These are phyloP conservation scores for Meles meles DNA, from an alignment of 2,113 vertebrate genomes.

Conservation along the genomic window DNA sequence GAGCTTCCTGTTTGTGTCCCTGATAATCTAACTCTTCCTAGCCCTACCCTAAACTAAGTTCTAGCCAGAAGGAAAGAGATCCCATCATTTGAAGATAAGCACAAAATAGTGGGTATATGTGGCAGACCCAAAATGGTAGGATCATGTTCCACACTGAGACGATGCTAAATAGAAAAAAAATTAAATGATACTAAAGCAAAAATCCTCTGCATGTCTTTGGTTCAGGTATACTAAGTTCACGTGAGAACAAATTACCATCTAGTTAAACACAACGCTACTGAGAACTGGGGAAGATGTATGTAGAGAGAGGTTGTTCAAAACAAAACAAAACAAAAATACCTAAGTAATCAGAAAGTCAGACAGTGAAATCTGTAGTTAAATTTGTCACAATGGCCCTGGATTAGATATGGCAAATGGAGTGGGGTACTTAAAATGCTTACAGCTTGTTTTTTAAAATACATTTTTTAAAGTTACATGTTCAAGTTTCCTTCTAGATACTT, in stretches of 20 bases:
- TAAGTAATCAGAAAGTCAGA: background rate
- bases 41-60: background rate
- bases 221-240: background rate
- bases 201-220: background rate
- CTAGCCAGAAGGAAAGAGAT: background rate
- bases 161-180: conserved; percentile 19
- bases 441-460: background rate
- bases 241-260: conserved; percentile 34
- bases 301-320: background rate
- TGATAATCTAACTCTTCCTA: background rate
- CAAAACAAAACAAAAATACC: background rate
- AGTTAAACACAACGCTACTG: conserved; percentile 6
- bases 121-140: background rate
- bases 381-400: background rate
- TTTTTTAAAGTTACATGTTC: background rate
- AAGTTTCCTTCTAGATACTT: background rate
- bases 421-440: background rate
- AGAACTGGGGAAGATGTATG: background rate
- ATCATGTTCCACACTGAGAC: background rate
- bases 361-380: background rate
- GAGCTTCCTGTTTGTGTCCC: background rate
- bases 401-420: background rate
- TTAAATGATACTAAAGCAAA: background rate
- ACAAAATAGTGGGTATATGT: background rate
- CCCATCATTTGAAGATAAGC: background rate